Evolutionary conservation across 2,797 vertebrate genomes (phyloP).

Genomic region (Ataeniobius toweri): DNA sequence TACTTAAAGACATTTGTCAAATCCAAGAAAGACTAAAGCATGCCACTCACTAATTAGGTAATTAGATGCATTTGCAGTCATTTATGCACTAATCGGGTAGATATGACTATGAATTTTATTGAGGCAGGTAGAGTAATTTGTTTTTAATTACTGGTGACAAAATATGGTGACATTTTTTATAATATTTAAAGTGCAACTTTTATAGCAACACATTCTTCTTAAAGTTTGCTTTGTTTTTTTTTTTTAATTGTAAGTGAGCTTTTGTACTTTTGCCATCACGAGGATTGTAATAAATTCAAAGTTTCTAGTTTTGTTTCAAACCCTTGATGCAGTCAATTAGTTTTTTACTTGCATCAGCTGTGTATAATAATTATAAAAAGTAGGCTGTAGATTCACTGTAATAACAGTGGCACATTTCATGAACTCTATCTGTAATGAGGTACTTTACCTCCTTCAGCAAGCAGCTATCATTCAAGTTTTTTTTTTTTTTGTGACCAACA

Average conservation of each 20-base stretch:
- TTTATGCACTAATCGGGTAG: not conserved
- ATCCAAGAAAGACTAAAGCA: not conserved
- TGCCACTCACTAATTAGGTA: not conserved
- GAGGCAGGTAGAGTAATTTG: not conserved
- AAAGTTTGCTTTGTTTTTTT: not conserved
- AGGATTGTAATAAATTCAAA: not conserved
- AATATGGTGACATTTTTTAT: not conserved
- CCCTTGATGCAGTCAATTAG: not conserved
- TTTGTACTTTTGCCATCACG: not conserved
- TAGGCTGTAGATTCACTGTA: not conserved
- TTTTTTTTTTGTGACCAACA: not conserved
- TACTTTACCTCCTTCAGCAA: no score
- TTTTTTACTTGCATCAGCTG: not conserved
- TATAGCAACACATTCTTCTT: conserved; percentile 2
- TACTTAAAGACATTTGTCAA: not conserved
- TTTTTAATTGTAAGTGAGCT: not conserved
- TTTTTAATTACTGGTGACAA: not conserved
- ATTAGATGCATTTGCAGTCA: conserved; percentile 13
- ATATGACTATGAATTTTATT: conserved; percentile 9
- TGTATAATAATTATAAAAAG: not conserved
- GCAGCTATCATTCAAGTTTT: no score
- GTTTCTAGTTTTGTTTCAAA: not conserved
- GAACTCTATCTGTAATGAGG: no score
- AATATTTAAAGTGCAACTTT: not conserved
- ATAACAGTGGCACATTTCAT: not conserved